These are phyloP conservation scores for Globodera rostochiensis DNA, from an alignment of 1,140 invertebrate genomes.

Conservation along the genomic window DNA sequence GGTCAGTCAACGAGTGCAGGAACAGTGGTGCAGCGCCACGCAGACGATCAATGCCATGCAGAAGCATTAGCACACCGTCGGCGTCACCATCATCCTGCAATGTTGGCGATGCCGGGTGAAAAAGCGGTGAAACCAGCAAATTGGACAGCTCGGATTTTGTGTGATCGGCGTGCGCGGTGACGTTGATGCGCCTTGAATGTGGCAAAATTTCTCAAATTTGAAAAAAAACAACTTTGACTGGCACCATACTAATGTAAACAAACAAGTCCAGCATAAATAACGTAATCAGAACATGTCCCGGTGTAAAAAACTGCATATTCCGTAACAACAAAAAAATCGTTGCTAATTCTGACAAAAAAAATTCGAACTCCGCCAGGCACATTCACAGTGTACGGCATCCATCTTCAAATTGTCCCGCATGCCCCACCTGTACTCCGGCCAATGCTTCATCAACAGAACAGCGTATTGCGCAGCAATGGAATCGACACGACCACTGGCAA, in stretches of 20 bases:
- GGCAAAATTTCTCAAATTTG: not conserved
- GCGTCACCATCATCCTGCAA: no score
- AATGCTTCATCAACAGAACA: not conserved
- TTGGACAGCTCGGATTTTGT: not conserved
- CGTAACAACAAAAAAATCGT: not conserved
- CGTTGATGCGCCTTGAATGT: not conserved
- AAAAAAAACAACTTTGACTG: not conserved
- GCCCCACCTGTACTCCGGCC: not conserved
- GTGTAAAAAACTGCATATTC: no score
- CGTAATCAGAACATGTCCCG: no score
- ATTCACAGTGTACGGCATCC: no score
- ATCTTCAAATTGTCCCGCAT: no score
- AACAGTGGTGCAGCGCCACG: constrained; percentile 16
- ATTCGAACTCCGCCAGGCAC: no score
- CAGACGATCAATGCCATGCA: constrained; percentile 8
- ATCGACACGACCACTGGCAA: not conserved
- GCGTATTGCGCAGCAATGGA: not conserved
- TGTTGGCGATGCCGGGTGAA: not conserved
- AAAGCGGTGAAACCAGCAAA: not conserved
- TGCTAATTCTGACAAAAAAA: no score
- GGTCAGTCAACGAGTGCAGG: constrained; percentile 22
- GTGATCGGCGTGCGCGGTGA: not conserved
- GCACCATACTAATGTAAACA: no score
- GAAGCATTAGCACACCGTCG: not conserved
- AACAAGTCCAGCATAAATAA: no score